phyloP scores from a whole-genome alignment of 2,888 invertebrate species.

The Apamea anceps region DNA sequence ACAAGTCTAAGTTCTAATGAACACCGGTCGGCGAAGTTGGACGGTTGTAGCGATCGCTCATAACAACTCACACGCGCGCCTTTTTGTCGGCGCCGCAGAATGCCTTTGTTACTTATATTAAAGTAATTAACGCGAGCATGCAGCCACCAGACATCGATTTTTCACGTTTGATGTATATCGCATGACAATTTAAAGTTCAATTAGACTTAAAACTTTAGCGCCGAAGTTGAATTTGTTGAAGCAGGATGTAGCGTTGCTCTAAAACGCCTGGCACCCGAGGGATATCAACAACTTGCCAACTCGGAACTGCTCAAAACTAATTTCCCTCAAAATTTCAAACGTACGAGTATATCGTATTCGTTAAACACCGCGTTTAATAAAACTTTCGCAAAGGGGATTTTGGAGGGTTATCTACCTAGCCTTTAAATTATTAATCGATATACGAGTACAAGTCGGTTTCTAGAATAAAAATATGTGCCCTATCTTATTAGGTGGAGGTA shows the following conservation, averaged over 20 bases:
- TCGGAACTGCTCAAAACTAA: conserved; percentile 79
- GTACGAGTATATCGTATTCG: conserved; percentile 50
- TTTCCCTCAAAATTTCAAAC: conserved; percentile 75
- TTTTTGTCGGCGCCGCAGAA: conserved; percentile 75
- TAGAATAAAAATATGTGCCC: background rate
- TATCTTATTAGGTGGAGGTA: background rate
- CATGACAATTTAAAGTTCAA: conserved; percentile 73
- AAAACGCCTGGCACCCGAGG: conserved; percentile 75
- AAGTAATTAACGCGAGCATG: conserved; percentile 62
- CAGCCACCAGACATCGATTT: conserved; percentile 54
- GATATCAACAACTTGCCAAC: conserved; percentile 74
- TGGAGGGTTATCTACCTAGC: background rate
- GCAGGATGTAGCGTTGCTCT: conserved; percentile 72
- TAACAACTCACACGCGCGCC: conserved; percentile 69
- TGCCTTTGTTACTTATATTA: conserved; percentile 68
- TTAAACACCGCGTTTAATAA: conserved; percentile 55
- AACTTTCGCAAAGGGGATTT: conserved; percentile 44
- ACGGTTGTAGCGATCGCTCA: conserved; percentile 78
- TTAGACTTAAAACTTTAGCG: conserved; percentile 70
- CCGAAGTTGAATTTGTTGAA: conserved; percentile 71
- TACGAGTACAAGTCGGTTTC: background rate
- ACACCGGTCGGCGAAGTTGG: conserved; percentile 85
- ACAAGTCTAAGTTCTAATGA: conserved; percentile 90
- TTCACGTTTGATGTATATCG: conserved; percentile 58
- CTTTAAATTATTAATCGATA: background rate